Evolutionary conservation across 2,113 vertebrate genomes (phyloP), one percentile per base, ranked within the genome.

Genomic region (Laticauda colubrina): DNA sequence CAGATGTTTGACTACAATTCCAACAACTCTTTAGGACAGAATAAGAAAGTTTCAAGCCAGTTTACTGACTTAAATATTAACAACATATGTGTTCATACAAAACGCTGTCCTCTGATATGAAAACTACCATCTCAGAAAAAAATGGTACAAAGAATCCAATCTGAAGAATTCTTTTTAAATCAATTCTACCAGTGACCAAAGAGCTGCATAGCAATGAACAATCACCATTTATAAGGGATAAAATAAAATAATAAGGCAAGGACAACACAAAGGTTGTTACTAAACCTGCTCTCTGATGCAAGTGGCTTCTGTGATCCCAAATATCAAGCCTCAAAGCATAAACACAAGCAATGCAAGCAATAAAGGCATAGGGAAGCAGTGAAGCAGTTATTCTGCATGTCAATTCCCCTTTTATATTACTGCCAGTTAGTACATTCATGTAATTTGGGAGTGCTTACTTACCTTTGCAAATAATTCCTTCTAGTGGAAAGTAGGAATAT

Each of bases 401-500:
- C 18, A 92, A 23, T 85, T 91, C 55, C 61, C 85, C 43, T 89
- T 51, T 54, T 51, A 54, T 11, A 56, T 88, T 75, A 14, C 64
- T 87, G 64, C 85, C 81, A 26, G 59, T 14, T 92, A 85, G 12
- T 89, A 53, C 10, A 92, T 53, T 89, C 57, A 85, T 48, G 69
- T 89, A 55, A 85, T 89, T 59, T 89, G 26, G 51, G 45, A 24
- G 53, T 81, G 53, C 45, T 93, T 87, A 94, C 87, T 90, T 57
- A 93, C 92, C 85, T 69, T 89, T 48, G 11, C 86, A 39, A 86
- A 15, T 15, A 48, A n/a, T 93, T 61, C 85, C 23, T 92, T 34
- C 91, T 18, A 53, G 51, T 93, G 81, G 57, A 75, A 95, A 61
- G 43, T 91, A 91, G 69, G 53, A 91, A 95, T 45, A 92, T 29